Evolutionary conservation across 2,113 vertebrate species (phyloP), one percentile per base, ranked within the genome.

Genomic region (Thermophis baileyi): DNA sequence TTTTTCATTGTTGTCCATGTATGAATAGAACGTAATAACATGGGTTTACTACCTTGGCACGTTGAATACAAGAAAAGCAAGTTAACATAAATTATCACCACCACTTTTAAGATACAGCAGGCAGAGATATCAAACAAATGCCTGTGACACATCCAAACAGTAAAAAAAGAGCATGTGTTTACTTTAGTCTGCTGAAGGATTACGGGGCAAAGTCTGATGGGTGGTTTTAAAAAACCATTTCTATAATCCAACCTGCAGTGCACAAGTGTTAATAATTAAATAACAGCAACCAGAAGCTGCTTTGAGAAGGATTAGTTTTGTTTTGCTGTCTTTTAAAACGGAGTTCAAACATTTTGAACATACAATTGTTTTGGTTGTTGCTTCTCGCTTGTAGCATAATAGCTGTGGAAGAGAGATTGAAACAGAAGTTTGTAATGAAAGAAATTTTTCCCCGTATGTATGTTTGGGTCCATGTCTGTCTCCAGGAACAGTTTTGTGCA

Each of bases 181-280:
- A 94, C 87, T 91, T 91, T 92, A 63, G 88, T 49, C 87, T 53
- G 81, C 54, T 91, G 27, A 89, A 89, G 74, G 40, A 88, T 89
- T 86, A 51, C 47, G 35, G 35, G 93, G 74, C 93, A 94, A 94
- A 94, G 91, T 91, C 90, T 92, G 74, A 90, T 87, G 47, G 47
- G 74, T 87, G 74, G 54, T 90, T 81, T 69, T 9, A 87, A 89
- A 90, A 89, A 89, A 46, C 4, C 46, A 40, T 30, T 51, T 92
- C 35, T 85, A 27, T 81, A 90, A 87, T 47, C 11, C 47, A 53
- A 22, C 27, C 81, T 57, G 47, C 47, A 60, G n/a, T 60, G 47
- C 74, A 90, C 25, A 47, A 53, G 44, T 54, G 93, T 94, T 94
- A 94, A 94, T 94, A 54, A 94, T 94, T 94, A 92, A 90, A 22